phyloP scores from a whole-genome alignment of 2,888 invertebrate genomes.

The Synergus umbraculus region DNA sequence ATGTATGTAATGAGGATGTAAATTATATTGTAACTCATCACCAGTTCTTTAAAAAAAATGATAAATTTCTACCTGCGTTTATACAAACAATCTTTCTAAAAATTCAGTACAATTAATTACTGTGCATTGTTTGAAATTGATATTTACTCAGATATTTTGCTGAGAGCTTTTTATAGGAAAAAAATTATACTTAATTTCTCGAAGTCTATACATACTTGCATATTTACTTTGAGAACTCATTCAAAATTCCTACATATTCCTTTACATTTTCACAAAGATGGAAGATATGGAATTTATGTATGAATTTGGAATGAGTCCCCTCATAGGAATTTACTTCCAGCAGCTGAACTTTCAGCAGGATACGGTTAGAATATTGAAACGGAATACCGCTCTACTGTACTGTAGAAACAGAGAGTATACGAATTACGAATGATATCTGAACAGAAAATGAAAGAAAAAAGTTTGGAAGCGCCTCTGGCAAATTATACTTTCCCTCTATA shows the following conservation, averaged over 20 bases:
- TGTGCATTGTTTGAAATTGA: too few species aligned
- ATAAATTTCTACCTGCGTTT: too few species aligned
- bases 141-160: too few species aligned
- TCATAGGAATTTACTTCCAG: conserved; percentile 40
- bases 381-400: conserved; percentile 28
- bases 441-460: conserved; percentile 34
- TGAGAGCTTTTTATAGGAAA: background rate
- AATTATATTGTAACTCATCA: background rate
- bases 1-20: background rate
- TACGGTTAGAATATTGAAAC: conserved; percentile 41
- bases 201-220: background rate
- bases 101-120: too few species aligned
- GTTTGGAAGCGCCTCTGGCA: conserved; percentile 35
- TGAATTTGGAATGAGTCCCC: conserved; percentile 37
- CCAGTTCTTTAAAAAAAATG: too few species aligned
- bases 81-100: too few species aligned
- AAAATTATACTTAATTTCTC: background rate
- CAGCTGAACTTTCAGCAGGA: conserved; percentile 4
- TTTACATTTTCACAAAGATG: conserved; percentile 33
- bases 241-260: conserved; percentile 23
- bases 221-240: conserved; percentile 32
- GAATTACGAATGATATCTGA: conserved; percentile 39
- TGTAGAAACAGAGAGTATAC: conserved; percentile 28
- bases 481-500: conserved; percentile 32
- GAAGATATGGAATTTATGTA: conserved; percentile 36